Percentiles rank a stretch among this genome's conserved stretches.
Conservation (phyloP, 2,797 vertebrate genomes). For the Antennarius maculatus region DNA sequence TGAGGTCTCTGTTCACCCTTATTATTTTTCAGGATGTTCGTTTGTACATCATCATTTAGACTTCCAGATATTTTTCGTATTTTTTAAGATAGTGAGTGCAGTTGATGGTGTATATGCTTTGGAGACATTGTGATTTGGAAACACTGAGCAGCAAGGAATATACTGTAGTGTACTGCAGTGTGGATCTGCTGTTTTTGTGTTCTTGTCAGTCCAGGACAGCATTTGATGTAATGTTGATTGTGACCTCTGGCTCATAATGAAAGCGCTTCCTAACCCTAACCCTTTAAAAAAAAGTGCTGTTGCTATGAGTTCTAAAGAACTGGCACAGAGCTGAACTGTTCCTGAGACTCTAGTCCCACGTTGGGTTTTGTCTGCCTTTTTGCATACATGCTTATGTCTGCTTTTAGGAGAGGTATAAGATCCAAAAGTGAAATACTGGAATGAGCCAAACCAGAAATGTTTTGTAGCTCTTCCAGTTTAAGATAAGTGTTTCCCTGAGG, state of each 20-base stretch:
- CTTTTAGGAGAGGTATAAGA: constrained; percentile 44
- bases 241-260: constrained; percentile 65
- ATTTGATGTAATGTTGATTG: constrained; percentile 68
- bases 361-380: constrained; percentile 28
- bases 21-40: constrained; percentile 61
- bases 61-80: constrained; percentile 47
- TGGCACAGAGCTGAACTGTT: constrained; percentile 49
- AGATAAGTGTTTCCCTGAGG: constrained; percentile 66
- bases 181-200: constrained; percentile 10
- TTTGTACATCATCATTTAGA: constrained; percentile 64
- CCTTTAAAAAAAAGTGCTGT: constrained; percentile 49
- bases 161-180: no score
- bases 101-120: constrained; percentile 59
- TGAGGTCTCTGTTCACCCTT: constrained; percentile 34
- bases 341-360: constrained; percentile 43
- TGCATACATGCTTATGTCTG: constrained; percentile 13
- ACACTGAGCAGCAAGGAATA: constrained; percentile 55
- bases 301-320: constrained; percentile 59
- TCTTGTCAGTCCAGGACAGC: constrained; percentile 54
- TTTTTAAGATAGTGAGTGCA: constrained; percentile 53
- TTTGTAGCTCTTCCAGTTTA: constrained; percentile 49
- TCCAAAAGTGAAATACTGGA: constrained; percentile 37
- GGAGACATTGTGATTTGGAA: constrained; percentile 48
- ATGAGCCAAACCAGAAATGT: constrained; percentile 20
- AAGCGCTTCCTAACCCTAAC: no score